Conservation (phyloP, 2,888 invertebrate genomes). For the Sarcophaga rosellei region DNA sequence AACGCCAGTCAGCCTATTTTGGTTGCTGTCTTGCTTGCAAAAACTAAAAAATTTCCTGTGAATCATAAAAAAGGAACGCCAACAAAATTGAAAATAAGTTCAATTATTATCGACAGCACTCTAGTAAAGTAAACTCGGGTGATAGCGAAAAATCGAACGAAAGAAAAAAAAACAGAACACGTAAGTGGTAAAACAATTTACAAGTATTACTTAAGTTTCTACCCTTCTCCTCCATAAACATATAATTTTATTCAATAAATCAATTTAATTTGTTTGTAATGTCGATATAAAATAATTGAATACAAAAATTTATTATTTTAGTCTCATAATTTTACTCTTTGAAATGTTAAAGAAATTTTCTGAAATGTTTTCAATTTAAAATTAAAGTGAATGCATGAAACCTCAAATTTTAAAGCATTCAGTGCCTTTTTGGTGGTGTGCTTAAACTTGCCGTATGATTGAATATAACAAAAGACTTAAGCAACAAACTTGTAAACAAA, state of each 20-base stretch:
- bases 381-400: not conserved
- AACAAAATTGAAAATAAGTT: slow-evolving; percentile 31
- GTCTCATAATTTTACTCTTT: slow-evolving; percentile 1
- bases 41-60: slow-evolving; percentile 7
- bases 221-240: slow-evolving; percentile 52
- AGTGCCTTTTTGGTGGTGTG: not conserved
- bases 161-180: slow-evolving; percentile 39
- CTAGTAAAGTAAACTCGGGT: not conserved
- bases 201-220: slow-evolving; percentile 61
- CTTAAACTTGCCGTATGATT: not conserved
- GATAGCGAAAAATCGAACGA: not conserved
- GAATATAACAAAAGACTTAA: slow-evolving; percentile 20
- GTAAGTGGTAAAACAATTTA: slow-evolving; percentile 68
- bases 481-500: not conserved
- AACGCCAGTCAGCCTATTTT: slow-evolving; percentile 32
- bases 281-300: too few relatives aligned
- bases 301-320: too few relatives aligned
- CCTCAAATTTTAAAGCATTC: not conserved
- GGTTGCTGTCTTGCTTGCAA: not conserved
- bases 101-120: slow-evolving; percentile 15
- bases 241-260: slow-evolving; percentile 68
- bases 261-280: slow-evolving; percentile 54
- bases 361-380: slow-evolving; percentile 3
- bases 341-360: not conserved
- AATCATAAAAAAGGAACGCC: slow-evolving; percentile 10